phyloP scores from a whole-genome alignment of 2,797 vertebrate genomes.

The Peromyscus eremicus region DNA sequence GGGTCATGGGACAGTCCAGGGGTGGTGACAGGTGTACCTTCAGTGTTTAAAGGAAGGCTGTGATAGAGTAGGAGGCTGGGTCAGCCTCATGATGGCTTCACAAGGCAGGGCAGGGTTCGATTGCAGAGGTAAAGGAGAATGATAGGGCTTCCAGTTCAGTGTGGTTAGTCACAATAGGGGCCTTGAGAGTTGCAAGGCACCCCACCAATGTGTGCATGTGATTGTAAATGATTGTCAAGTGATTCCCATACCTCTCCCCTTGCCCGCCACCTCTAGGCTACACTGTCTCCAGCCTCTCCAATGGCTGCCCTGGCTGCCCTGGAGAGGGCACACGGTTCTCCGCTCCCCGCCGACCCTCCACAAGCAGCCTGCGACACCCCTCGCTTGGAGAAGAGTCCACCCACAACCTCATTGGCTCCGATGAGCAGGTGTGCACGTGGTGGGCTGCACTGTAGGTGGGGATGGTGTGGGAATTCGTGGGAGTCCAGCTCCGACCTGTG shows the following conservation, averaged over 20 bases:
- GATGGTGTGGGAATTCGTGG: too few relatives aligned
- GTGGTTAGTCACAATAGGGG: not conserved
- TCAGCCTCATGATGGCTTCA: not conserved
- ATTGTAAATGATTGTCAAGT: not conserved
- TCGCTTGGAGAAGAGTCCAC: slow-evolving; percentile 95
- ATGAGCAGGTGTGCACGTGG: slow-evolving; percentile 93
- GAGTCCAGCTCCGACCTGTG: too few relatives aligned
- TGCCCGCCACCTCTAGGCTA: slow-evolving; percentile 92
- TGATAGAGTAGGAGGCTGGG: not conserved
- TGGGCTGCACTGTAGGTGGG: not conserved
- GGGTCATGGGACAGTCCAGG: not conserved
- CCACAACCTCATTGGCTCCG: slow-evolving; percentile 94
- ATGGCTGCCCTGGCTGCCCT: slow-evolving; percentile 96
- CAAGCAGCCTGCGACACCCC: slow-evolving; percentile 90
- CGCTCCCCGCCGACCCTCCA: slow-evolving; percentile 83
- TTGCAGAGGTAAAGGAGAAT: not conserved
- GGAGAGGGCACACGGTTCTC: slow-evolving; percentile 90
- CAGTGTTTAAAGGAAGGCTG: not conserved
- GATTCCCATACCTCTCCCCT: not conserved
- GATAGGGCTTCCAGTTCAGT: not conserved
- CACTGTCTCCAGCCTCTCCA: slow-evolving; percentile 94
- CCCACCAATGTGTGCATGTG: not conserved
- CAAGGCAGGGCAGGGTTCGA: not conserved
- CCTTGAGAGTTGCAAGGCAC: not conserved
- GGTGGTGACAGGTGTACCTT: not conserved